Conservation (phyloP, 1,140 invertebrate species). For the Melipona quadrifasciata region DNA sequence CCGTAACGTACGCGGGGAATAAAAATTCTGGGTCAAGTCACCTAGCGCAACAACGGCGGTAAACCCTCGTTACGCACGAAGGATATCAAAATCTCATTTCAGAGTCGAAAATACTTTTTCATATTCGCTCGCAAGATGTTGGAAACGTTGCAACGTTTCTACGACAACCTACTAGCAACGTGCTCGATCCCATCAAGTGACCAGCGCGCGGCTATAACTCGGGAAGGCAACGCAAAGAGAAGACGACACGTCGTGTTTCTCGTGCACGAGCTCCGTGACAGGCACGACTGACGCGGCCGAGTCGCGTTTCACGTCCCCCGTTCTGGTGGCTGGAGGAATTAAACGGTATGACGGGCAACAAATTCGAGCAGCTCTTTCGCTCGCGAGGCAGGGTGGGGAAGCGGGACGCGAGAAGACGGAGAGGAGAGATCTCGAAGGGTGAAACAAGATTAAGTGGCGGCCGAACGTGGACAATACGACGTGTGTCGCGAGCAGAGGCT, state of each 20-base stretch:
- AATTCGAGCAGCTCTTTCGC: slow-evolving; percentile 45
- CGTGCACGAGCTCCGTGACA: neutral
- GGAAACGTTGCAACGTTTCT: too few relatives aligned
- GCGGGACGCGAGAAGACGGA: neutral
- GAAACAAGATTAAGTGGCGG: slow-evolving; percentile 66
- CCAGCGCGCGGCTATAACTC: neutral
- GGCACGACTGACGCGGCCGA: neutral
- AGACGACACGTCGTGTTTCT: neutral
- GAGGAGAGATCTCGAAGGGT: slow-evolving; percentile 33
- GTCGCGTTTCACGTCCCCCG: neutral
- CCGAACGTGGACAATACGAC: slow-evolving; percentile 63
- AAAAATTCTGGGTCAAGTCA: neutral
- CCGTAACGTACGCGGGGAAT: neutral
- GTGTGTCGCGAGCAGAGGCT: slow-evolving; percentile 43
- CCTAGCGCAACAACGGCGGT: too few relatives aligned
- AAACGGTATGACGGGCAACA: slow-evolving; percentile 37
- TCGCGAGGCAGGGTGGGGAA: neutral
- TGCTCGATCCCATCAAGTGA: neutral
- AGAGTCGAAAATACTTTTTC: too few relatives aligned
- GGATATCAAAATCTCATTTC: too few relatives aligned
- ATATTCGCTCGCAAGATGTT: too few relatives aligned
- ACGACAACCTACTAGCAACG: too few relatives aligned
- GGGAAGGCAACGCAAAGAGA: neutral
- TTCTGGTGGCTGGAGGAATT: neutral
- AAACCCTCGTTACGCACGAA: neutral